These are phyloP conservation scores for Abrostola tripartita DNA, from an alignment of 2,888 invertebrate species.

Conservation along the genomic window DNA sequence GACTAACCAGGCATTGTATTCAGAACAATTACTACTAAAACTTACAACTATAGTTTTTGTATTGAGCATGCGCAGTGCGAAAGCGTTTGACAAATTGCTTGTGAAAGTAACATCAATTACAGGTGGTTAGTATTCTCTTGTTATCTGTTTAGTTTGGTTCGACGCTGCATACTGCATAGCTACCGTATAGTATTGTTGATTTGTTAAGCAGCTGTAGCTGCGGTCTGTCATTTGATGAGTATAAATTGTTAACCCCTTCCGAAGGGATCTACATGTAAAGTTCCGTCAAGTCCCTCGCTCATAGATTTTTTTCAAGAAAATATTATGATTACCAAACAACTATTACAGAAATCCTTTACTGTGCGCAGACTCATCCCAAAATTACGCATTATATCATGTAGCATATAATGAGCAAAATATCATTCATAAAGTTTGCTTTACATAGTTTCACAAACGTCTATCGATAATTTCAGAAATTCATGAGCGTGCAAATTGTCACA, in stretches of 20 bases:
- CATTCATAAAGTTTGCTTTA: conserved; percentile 5
- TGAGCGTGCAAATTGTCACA: conserved; percentile 49
- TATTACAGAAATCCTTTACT: too few species aligned
- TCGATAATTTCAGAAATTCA: conserved; percentile 13
- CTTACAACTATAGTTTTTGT: conserved; percentile 20
- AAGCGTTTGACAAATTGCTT: conserved; percentile 36
- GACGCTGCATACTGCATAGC: too few species aligned
- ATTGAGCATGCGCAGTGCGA: conserved; percentile 6
- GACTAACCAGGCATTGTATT: conserved; percentile 34
- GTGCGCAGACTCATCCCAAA: too few species aligned
- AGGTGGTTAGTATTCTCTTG: neutral
- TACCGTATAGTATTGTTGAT: too few species aligned
- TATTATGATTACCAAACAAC: too few species aligned
- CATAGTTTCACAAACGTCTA: neutral
- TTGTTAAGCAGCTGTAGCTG: too few species aligned
- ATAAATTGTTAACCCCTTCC: too few species aligned
- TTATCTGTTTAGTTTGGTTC: too few species aligned
- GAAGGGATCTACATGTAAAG: too few species aligned
- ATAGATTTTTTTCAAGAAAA: too few species aligned
- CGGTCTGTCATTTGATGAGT: too few species aligned
- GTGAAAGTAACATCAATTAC: conserved; percentile 28
- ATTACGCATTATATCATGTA: neutral
- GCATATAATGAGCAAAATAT: neutral
- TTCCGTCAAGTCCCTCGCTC: too few species aligned
- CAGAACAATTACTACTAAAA: conserved; percentile 43